A percentile compares a stretch with the other conserved stretches of the same genome.
These are phyloP conservation scores for Epizoanthus stellaris DNA, from an alignment of 92 coral and sea anemone genomes.

Conservation along the genomic window DNA sequence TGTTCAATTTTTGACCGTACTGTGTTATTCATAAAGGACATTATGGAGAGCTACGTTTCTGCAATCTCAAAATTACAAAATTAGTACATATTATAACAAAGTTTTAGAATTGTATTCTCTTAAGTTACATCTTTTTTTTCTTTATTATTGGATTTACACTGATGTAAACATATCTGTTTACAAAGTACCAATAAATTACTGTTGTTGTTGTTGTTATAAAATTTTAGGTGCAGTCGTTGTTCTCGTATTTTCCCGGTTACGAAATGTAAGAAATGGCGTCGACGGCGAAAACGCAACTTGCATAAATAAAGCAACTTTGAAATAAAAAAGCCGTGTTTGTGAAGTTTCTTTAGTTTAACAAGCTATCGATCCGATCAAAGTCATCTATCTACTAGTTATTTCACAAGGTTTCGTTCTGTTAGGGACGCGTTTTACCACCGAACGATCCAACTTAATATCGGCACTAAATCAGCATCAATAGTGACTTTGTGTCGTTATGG, in stretches of 20 bases:
- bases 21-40: constrained; percentile 7
- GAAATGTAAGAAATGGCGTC: not conserved
- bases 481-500: constrained; percentile 6
- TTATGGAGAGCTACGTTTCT: constrained; percentile 15
- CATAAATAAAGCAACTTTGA: constrained; percentile 32
- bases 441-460: constrained; percentile 22
- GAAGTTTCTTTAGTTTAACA: constrained; percentile 5
- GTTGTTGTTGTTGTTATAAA: constrained; percentile 9
- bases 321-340: constrained; percentile 14
- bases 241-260: not conserved
- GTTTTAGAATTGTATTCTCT: constrained; percentile 14
- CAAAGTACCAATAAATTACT: constrained; percentile 10
- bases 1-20: constrained; percentile 4
- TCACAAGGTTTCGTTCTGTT: constrained; percentile 12
- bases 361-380: constrained; percentile 27
- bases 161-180: constrained; percentile 19
- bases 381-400: constrained; percentile 29
- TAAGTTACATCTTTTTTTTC: not conserved
- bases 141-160: constrained; percentile 7
- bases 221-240: constrained; percentile 28
- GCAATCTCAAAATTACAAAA: constrained; percentile 18
- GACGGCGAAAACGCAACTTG: constrained; percentile 28
- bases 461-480: not conserved
- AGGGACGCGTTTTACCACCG: not conserved
- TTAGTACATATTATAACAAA: constrained; percentile 18